Base-by-base conservation (phyloP, 1,140 invertebrate species). In the Camponotus floridanus region DNA sequence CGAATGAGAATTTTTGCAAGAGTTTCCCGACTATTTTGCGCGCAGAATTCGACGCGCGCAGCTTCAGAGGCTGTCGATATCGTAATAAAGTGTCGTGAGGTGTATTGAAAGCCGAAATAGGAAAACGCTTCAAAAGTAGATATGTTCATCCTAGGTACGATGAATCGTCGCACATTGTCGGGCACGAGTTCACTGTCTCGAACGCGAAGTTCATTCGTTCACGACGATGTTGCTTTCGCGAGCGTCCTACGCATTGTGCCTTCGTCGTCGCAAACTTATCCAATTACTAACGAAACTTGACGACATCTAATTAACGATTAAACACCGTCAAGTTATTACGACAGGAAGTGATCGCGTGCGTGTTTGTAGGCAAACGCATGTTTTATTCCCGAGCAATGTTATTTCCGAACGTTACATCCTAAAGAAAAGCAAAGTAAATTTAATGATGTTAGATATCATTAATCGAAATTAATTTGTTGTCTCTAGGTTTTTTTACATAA, bases 281-380 rank as follows among this genome's bases (percentile, higher is more conserved):
- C 64, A 88, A 88, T 87, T 88, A 84, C 70, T 87, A 70, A 57
- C n/a, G 31, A 70, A 45, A 65, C 78, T 76, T 84, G 48, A 87
- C 65, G 62, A 87, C 80, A 55, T 83, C 57, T 87, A 87, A 88
- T 84, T 87, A 87, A 70, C 57, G 59, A 84, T 45, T 73, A 64
- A 87, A 87, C 45, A 15, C 48, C 33, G 33, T 76, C 39, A 31
- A 6, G 45, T 61, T 51, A n/a, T 87, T 59, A 59, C 64, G 62
- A 36, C 26, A 55, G 74, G 59, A 61, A 76, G n/a, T 13, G 11
- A 74, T 68, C n/a, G n/a, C 36, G 5, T 15, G 26, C 26, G 51
- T 39, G 26, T 4, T 4, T 51, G 15, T 39, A 42, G 11, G 6
- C 9, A 21, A 18, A 13, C n/a, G 42, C 18, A 31, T 64, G 15